Evolutionary conservation across 1,140 invertebrate species (phyloP), one percentile per base, ranked within the genome.

Genomic region (Drosophila yakuba): DNA sequence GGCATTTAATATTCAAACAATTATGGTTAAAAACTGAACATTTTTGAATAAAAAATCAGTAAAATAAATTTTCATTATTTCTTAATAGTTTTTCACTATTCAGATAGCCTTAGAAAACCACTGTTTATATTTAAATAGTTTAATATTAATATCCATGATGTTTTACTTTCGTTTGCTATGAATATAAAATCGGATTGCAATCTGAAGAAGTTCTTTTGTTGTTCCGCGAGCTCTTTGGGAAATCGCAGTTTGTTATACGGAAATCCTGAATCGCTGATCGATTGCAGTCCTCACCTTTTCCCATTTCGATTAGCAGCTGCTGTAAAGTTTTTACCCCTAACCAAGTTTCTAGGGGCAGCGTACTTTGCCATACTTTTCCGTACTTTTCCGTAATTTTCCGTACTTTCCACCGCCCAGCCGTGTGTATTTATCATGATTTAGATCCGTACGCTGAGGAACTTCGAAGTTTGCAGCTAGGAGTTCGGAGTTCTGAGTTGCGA

Each of bases 341-440:
- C 56, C 56, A 72, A 71, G 52, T 72, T 71, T 41, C 17, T n/a
- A 32, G 25, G 62, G 45, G 12, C 32, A 32, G 32, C 47, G 43
- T 20, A 50, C 47, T 32, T 28, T 15, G n/a, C 43, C 3, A 2
- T 4, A 47, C 15, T 28, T 54, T 32, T 36, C 20, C 47, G 43
- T 20, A 50, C 47, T 32, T 28, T 15, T 8, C 43, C 3, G 7
- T 4, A 47, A 15, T 28, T 54, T 32, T 36, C 38, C n/a, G 6
- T 20, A 23, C 38, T 8, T 28, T 55, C 48, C 62, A 38, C 39
- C 45, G 14, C 47, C 47, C 47, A 28, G 17, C 32, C 41, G n/a
- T 38, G 68, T 72, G 68, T 56, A 58, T 72, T 72, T 71, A 72
- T 72, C 68, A 72, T 72, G 67, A 71, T 71, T 72, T 71, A 72